These are phyloP conservation scores for Bradysia coprophila DNA, from an alignment of 1,140 invertebrate species.

Conservation along the genomic window DNA sequence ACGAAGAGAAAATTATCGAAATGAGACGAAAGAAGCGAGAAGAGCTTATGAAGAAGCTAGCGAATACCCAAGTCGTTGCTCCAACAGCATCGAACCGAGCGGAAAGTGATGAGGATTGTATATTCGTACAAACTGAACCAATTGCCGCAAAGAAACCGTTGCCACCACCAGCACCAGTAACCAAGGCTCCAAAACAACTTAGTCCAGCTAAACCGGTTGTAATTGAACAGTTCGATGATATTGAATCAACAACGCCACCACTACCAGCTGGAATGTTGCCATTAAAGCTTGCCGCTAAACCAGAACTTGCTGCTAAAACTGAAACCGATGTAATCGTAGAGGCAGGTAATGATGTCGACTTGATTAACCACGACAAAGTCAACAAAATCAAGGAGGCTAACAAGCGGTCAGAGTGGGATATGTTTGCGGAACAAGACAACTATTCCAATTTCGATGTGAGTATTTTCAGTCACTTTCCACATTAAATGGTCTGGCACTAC, in stretches of 20 bases:
- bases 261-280: neutral
- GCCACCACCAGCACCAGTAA: no score
- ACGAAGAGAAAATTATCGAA: conserved; percentile 88
- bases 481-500: no score
- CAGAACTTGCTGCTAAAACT: no score
- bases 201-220: neutral
- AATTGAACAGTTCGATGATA: conserved; percentile 9
- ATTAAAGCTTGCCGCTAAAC: neutral
- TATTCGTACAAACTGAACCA: no score
- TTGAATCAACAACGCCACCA: conserved; percentile 3
- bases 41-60: conserved; percentile 73
- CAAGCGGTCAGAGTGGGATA: conserved; percentile 51
- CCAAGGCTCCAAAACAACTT: conserved; percentile 13
- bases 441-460: conserved; percentile 68
- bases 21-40: conserved; percentile 73
- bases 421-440: conserved; percentile 81
- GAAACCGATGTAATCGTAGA: conserved; percentile 10
- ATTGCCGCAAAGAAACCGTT: no score
- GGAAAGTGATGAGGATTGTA: no score
- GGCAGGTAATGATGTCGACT: conserved; percentile 16
- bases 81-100: no score
- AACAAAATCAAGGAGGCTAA: conserved; percentile 14
- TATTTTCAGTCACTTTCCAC: conserved; percentile 9
- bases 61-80: no score
- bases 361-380: conserved; percentile 15